Evolutionary conservation across 2,888 invertebrate species (phyloP).

Genomic region (Trissoscelio sp.): DNA sequence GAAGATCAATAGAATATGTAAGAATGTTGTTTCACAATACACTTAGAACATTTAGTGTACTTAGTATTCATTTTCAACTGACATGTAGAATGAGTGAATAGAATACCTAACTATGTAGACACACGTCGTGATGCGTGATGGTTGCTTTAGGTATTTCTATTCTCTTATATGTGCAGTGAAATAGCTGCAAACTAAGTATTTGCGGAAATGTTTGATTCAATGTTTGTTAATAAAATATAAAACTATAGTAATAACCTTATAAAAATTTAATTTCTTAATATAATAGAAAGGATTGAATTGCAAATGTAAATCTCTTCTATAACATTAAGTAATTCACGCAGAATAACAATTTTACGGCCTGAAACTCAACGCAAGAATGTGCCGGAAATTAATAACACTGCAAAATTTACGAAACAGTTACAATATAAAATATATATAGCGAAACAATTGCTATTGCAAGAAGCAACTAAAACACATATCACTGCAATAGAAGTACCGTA

Average conservation of each 20-base stretch:
- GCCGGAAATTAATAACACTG: slow-evolving; percentile 32
- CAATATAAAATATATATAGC: background rate
- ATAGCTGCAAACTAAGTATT: slow-evolving; percentile 1
- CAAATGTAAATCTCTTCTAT: background rate
- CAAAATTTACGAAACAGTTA: slow-evolving; percentile 28
- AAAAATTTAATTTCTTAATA: too few relatives aligned
- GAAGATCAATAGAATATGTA: slow-evolving; percentile 14
- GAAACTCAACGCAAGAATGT: slow-evolving; percentile 5
- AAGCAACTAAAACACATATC: slow-evolving; percentile 3
- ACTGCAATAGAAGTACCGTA: slow-evolving; percentile 8
- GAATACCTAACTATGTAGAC: slow-evolving; percentile 47
- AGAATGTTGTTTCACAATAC: slow-evolving; percentile 44
- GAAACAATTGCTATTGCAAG: slow-evolving; percentile 20
- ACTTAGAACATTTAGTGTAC: slow-evolving; percentile 54
- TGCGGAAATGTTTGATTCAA: background rate
- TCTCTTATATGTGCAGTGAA: slow-evolving; percentile 13
- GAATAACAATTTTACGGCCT: slow-evolving; percentile 5
- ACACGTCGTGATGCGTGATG: slow-evolving; percentile 17
- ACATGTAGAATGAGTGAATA: slow-evolving; percentile 41
- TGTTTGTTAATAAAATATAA: too few relatives aligned
- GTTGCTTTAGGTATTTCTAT: slow-evolving; percentile 5
- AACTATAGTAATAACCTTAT: too few relatives aligned
- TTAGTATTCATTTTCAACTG: slow-evolving; percentile 58
- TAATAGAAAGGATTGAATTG: background rate
- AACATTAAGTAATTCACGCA: background rate